These are phyloP conservation scores for Anarsia innoxiella DNA, from an alignment of 2,888 invertebrate genomes.

Conservation along the genomic window DNA sequence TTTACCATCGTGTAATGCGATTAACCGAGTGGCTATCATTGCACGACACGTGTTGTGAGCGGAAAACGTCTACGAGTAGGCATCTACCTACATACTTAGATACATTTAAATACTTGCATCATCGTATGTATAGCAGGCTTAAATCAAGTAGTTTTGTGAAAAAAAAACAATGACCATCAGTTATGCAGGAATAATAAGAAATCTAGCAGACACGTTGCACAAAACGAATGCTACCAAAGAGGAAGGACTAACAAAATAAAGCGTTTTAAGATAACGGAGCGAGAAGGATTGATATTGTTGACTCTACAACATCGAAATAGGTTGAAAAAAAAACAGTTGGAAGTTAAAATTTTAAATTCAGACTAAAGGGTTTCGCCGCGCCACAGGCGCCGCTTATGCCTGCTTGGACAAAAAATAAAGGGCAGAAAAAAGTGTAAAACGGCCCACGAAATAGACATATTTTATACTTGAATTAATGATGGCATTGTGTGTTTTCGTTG, in stretches of 20 bases:
- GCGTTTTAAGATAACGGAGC: slow-evolving; percentile 50
- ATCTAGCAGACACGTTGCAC: slow-evolving; percentile 16
- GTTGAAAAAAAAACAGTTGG: slow-evolving; percentile 30
- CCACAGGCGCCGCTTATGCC: slow-evolving; percentile 61
- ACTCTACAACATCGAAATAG: slow-evolving; percentile 22
- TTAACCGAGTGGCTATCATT: slow-evolving; percentile 5
- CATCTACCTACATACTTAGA: too few relatives aligned
- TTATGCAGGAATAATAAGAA: too few relatives aligned
- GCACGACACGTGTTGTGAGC: too few relatives aligned
- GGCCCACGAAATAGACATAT: slow-evolving; percentile 65
- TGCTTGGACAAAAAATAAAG: slow-evolving; percentile 46
- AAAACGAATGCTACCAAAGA: slow-evolving; percentile 34
- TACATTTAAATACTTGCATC: too few relatives aligned
- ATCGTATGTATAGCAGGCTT: too few relatives aligned
- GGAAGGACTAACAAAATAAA: slow-evolving; percentile 45
- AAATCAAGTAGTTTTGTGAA: too few relatives aligned
- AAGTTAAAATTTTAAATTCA: slow-evolving; percentile 41
- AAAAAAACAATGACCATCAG: too few relatives aligned
- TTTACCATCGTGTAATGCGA: slow-evolving; percentile 12
- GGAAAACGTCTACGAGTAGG: too few relatives aligned
- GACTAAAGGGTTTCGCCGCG: slow-evolving; percentile 60
- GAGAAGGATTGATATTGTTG: slow-evolving; percentile 59
- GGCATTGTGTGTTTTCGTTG: slow-evolving; percentile 63
- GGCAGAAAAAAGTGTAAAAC: slow-evolving; percentile 66
- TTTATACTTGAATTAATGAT: slow-evolving; percentile 66